These are phyloP conservation scores for Rattus norvegicus DNA, from an alignment of 2,113 vertebrate genomes.

Conservation along the genomic window DNA sequence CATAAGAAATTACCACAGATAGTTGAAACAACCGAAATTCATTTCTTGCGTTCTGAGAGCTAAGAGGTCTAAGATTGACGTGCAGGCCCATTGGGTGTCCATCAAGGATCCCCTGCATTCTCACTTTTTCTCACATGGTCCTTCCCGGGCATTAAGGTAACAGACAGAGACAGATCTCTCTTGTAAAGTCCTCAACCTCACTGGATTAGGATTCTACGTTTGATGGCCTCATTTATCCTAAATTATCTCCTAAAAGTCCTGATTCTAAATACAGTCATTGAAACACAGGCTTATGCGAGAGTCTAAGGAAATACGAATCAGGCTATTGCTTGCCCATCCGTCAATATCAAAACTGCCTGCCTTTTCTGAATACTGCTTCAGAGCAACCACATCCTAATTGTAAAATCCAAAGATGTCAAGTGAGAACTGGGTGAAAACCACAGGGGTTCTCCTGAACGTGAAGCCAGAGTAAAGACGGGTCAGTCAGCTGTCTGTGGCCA, in stretches of 20 bases:
- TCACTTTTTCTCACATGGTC: background rate
- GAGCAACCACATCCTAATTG: background rate
- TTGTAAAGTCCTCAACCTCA: background rate
- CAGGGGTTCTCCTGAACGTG: background rate
- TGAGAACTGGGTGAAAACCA: background rate
- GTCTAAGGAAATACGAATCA: background rate
- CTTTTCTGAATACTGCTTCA: background rate
- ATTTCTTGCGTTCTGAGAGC: background rate
- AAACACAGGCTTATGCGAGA: background rate
- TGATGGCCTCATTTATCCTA: background rate
- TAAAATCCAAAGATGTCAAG: background rate
- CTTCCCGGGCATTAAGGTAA: background rate
- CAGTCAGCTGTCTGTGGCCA: background rate
- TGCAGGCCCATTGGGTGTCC: background rate
- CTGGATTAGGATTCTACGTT: background rate
- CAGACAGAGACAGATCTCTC: background rate
- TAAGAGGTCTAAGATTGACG: background rate
- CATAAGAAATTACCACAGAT: background rate
- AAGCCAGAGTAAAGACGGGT: background rate
- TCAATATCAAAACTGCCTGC: background rate
- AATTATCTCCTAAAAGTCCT: background rate
- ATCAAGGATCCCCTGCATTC: background rate
- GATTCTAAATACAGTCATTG: background rate
- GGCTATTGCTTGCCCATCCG: background rate
- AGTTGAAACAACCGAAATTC: background rate